These are phyloP conservation scores for Gari tellinella DNA, from an alignment of 2,888 invertebrate genomes.

Conservation along the genomic window DNA sequence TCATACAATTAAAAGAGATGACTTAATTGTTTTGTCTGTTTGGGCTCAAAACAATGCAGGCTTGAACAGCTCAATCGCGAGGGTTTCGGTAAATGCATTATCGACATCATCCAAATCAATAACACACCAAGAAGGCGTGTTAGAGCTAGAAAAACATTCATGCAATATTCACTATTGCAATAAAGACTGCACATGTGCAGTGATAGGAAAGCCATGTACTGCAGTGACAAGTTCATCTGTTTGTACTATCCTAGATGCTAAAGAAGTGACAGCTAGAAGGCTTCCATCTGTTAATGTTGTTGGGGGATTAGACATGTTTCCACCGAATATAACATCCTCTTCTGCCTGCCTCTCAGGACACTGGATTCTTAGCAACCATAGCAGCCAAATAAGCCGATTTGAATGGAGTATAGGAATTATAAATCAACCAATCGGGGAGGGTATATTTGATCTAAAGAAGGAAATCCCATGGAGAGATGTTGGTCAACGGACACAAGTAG, in stretches of 20 bases:
- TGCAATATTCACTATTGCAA: slow-evolving; percentile 57
- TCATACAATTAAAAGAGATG: slow-evolving; percentile 17
- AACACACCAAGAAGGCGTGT: neutral
- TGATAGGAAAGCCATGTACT: slow-evolving; percentile 56
- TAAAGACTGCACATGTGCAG: slow-evolving; percentile 54
- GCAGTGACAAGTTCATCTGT: neutral
- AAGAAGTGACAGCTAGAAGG: neutral
- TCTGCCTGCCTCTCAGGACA: slow-evolving; percentile 32
- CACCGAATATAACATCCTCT: slow-evolving; percentile 12
- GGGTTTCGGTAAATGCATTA: slow-evolving; percentile 17
- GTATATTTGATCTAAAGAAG: slow-evolving; percentile 39
- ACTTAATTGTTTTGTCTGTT: slow-evolving; percentile 50
- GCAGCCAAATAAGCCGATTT: slow-evolving; percentile 23
- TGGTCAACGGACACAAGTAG: slow-evolving; percentile 17
- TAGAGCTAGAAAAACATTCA: slow-evolving; percentile 46
- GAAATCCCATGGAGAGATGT: slow-evolving; percentile 55
- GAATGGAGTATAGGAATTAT: slow-evolving; percentile 59
- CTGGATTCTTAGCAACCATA: slow-evolving; percentile 6
- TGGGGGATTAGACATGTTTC: slow-evolving; percentile 3
- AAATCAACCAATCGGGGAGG: slow-evolving; percentile 32
- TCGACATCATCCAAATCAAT: neutral
- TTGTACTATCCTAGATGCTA: neutral
- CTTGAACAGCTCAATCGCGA: slow-evolving; percentile 35
- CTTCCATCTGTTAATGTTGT: neutral
- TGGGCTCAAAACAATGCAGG: slow-evolving; percentile 60